Percentiles rank a stretch among this genome's conserved stretches.
Evolutionary conservation across 2,888 invertebrate species (phyloP).

Genomic region (Leptinotarsa haldemani): DNA sequence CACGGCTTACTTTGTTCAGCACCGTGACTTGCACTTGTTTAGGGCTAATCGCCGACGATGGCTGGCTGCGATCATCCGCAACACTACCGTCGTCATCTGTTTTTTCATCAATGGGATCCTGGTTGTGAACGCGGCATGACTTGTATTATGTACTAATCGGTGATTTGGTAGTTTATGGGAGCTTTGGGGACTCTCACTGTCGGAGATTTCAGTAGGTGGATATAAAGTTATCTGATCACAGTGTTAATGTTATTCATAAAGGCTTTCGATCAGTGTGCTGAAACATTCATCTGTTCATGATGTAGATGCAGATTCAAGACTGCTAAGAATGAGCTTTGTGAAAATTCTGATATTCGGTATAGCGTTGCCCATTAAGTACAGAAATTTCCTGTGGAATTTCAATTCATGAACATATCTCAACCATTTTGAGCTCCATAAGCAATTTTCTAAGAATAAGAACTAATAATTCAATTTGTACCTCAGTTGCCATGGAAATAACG

Average conservation of each 20-base stretch:
- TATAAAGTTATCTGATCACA: neutral
- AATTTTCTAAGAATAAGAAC: too few species aligned
- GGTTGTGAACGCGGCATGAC: constrained; percentile 33
- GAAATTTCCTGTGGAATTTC: too few species aligned
- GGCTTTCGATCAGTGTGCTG: neutral
- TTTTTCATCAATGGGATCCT: constrained; percentile 37
- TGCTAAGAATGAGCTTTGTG: too few species aligned
- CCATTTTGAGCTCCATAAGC: too few species aligned
- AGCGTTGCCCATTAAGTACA: too few species aligned
- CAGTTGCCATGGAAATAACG: too few species aligned
- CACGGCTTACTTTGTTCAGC: constrained; percentile 38
- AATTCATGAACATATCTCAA: too few species aligned
- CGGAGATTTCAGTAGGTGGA: neutral
- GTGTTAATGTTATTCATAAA: neutral
- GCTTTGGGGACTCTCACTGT: constrained; percentile 12
- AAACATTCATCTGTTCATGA: neutral
- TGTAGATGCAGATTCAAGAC: too few species aligned
- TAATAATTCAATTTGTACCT: too few species aligned
- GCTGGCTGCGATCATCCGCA: constrained; percentile 39
- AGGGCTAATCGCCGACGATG: constrained; percentile 54
- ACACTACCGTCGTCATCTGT: constrained; percentile 48
- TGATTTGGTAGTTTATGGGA: constrained; percentile 31
- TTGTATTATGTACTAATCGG: constrained; percentile 33
- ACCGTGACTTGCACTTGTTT: constrained; percentile 57
- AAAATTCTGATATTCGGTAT: too few species aligned